Conservation (phyloP, 2,888 invertebrate genomes). For the Synanthedon andrenaeformis region DNA sequence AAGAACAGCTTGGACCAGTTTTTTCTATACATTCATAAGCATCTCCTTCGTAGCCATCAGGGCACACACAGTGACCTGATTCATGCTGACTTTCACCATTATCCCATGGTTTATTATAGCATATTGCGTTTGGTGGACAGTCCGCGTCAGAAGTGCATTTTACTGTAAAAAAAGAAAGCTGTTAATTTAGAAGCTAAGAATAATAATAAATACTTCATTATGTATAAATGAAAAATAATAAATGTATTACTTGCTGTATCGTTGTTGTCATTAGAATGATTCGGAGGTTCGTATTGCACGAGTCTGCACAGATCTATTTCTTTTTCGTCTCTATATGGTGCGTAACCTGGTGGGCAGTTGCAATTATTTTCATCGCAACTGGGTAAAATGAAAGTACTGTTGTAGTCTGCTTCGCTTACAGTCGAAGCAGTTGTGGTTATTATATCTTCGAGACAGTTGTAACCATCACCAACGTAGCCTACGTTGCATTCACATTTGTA, state of each 20-base stretch:
- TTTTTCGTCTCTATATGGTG: conserved; percentile 32
- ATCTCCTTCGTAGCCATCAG: conserved; percentile 87
- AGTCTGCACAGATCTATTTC: conserved; percentile 44
- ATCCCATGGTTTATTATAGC: conserved; percentile 71
- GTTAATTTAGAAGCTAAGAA: background rate
- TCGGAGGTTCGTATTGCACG: conserved; percentile 13
- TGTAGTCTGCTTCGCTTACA: conserved; percentile 38
- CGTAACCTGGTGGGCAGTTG: conserved; percentile 45
- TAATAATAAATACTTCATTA: background rate
- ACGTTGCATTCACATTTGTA: conserved; percentile 72
- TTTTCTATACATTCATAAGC: conserved; percentile 78
- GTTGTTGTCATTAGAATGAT: conserved; percentile 8
- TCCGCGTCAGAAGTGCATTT: conserved; percentile 80
- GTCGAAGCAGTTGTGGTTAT: conserved; percentile 12
- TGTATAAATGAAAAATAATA: background rate
- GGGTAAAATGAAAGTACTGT: conserved; percentile 42
- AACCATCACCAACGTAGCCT: conserved; percentile 81
- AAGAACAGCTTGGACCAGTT: conserved; percentile 60
- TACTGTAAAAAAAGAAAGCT: conserved; percentile 57
- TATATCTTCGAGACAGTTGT: conserved; percentile 21
- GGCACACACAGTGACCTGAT: conserved; percentile 77
- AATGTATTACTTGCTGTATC: conserved; percentile 33
- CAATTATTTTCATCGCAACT: conserved; percentile 36
- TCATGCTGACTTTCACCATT: conserved; percentile 44
- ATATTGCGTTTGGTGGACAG: conserved; percentile 87